Evolutionary conservation across 2,113 vertebrate species (phyloP).

Genomic region (Cacatua alba): DNA sequence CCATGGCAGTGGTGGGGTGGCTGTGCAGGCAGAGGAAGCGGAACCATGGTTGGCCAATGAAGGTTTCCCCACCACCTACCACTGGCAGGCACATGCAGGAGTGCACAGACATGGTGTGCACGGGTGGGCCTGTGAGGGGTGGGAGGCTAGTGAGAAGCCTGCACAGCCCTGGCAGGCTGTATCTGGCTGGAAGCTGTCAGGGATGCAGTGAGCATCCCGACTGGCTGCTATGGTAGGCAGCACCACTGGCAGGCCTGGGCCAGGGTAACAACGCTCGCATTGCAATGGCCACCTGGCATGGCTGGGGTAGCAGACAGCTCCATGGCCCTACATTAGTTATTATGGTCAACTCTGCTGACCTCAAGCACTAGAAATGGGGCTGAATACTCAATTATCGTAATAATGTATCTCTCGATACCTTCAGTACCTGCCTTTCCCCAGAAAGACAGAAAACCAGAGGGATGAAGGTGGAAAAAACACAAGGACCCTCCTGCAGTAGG

Average conservation of each 20-base stretch:
- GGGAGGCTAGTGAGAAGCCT: no score
- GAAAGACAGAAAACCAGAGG: background rate
- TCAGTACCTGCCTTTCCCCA: background rate
- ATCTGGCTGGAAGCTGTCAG: no score
- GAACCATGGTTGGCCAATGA: no score
- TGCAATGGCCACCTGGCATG: fast-evolving
- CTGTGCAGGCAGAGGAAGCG: fast-evolving
- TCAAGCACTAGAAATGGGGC: background rate
- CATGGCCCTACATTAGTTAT: fast-evolving
- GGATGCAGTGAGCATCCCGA: fast-evolving
- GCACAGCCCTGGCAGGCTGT: no score
- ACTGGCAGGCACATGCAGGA: fast-evolving
- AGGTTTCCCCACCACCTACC: background rate
- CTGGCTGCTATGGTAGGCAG: fast-evolving
- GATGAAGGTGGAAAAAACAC: background rate
- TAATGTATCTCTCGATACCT: fast-evolving
- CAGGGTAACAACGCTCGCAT: fast-evolving
- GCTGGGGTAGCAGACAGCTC: fast-evolving
- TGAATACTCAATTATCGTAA: background rate
- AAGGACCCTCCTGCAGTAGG: background rate
- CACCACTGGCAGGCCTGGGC: background rate
- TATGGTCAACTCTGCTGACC: background rate
- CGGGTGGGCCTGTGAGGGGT: no score
- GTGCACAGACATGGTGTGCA: fast-evolving
- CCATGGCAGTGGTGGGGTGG: background rate